phyloP scores from a whole-genome alignment of 2,888 invertebrate genomes.

The Pediacus dermestoides region DNA sequence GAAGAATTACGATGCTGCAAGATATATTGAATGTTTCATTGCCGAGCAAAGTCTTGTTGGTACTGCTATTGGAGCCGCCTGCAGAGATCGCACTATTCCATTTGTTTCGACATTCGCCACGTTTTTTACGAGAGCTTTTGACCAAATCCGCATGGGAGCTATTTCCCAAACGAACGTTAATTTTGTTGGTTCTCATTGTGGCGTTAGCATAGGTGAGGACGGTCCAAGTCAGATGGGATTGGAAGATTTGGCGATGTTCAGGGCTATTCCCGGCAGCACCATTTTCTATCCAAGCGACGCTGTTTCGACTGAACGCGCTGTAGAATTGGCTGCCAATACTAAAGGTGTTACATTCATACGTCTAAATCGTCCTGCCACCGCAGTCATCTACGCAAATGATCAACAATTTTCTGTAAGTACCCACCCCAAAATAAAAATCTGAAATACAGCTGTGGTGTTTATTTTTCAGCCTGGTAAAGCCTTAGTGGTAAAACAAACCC shows the following conservation, averaged over 20 bases:
- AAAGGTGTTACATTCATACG: constrained; percentile 91
- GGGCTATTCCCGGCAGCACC: constrained; percentile 78
- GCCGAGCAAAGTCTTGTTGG: constrained; percentile 98
- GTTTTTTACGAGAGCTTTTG: constrained; percentile 94
- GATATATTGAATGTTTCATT: constrained; percentile 97
- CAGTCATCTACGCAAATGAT: constrained; percentile 81
- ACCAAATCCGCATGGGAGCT: constrained; percentile 99
- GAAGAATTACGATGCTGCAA: constrained; percentile 65
- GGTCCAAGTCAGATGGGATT: constrained; percentile 99
- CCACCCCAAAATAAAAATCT: too few species aligned
- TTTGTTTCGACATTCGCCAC: constrained; percentile 98
- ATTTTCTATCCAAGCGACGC: constrained; percentile 87
- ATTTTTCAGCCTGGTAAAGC: constrained; percentile 64
- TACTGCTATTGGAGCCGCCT: constrained; percentile 91
- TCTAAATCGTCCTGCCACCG: constrained; percentile 88
- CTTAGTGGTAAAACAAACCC: constrained; percentile 72
- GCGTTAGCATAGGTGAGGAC: constrained; percentile 97
- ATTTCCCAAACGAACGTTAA: constrained; percentile 98
- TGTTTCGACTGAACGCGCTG: constrained; percentile 89
- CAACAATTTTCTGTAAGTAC: constrained; percentile 67
- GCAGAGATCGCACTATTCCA: constrained; percentile 86
- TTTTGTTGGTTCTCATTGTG: constrained; percentile 95
- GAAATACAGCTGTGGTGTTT: background rate
- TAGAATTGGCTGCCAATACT: constrained; percentile 94
- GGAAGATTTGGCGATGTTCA: constrained; percentile 97